phyloP scores from a whole-genome alignment of 2,888 invertebrate genomes.

The Andrena flavipes region DNA sequence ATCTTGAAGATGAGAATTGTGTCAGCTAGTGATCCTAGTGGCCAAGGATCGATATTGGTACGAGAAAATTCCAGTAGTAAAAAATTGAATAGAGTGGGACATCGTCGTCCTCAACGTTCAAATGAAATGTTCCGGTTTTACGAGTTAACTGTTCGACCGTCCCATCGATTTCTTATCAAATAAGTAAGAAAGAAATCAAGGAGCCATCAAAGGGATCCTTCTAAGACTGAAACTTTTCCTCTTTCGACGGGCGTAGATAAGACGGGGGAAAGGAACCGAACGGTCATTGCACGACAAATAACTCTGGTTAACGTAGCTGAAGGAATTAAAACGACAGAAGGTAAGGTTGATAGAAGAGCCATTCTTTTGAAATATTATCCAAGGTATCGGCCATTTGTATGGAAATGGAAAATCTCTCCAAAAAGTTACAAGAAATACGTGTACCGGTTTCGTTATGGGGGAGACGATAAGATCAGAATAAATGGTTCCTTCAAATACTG shows the following conservation, averaged over 20 bases:
- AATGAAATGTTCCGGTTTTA: slow-evolving; percentile 19
- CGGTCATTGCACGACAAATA: slow-evolving; percentile 61
- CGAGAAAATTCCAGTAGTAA: background rate
- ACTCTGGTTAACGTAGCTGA: slow-evolving; percentile 60
- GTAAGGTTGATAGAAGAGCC: slow-evolving; percentile 22
- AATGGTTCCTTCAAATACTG: background rate
- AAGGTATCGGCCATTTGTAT: slow-evolving; percentile 7
- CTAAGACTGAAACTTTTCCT: slow-evolving; percentile 28
- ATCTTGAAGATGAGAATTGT: too few relatives aligned
- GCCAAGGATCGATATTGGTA: background rate
- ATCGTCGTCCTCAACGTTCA: slow-evolving; percentile 1
- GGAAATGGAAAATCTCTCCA: slow-evolving; percentile 17
- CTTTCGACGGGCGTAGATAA: slow-evolving; percentile 29
- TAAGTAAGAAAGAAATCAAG: slow-evolving; percentile 30
- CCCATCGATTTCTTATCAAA: slow-evolving; percentile 36
- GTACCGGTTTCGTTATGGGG: background rate
- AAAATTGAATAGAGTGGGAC: background rate
- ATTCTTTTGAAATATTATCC: slow-evolving; percentile 14
- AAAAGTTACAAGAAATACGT: background rate
- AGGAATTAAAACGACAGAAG: slow-evolving; percentile 58
- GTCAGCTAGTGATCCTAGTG: background rate
- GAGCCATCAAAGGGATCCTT: slow-evolving; percentile 16
- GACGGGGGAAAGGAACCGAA: slow-evolving; percentile 49
- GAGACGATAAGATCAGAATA: slow-evolving; percentile 5
- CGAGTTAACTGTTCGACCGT: slow-evolving; percentile 13